Base-by-base conservation (phyloP, 2,888 invertebrate species). In the Lomographa bimaculata region DNA sequence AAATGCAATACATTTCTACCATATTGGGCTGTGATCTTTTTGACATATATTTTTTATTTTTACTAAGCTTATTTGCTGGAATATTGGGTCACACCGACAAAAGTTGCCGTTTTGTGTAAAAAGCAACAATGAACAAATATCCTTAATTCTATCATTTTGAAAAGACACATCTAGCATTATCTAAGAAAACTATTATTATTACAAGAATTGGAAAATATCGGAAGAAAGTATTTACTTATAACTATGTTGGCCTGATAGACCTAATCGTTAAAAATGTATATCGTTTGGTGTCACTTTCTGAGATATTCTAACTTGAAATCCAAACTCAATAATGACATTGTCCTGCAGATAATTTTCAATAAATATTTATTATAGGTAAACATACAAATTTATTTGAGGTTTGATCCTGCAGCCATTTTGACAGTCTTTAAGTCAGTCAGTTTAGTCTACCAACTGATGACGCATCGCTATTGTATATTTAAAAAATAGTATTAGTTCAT, bases 181-280 rank as follows among this genome's bases (percentile, higher is more conserved):
- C 62, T 67, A 65, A 40, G 11, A 41, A 42, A 45, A 27, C 16
- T 19, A 27, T 20, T 25, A 10, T 6, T 12, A 9, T 8, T 30
- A 30, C 38, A 23, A 7, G 40, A 39, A 42, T 46, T 59, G 57
- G 57, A 64, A 70, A 71, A 60, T 46, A 58, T 40, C 69, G 71
- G 68, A 69, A 69, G 68, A 64, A 25, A 27, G 7, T 14, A 17
- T 16, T 18, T 27, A n/a, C 28, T 19, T 24, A 28, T 11, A 34
- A 7, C 11, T 27, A 38, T 12, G 6, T 5, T 24, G 14, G 27
- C n/a, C 27, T 17, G 4, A 27, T 6, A 8, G 28, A 21, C 33
- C 23, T 8, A 7, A n/a, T 28, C 27, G 25, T 11, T 21, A 20
- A 16, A 4, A 6, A 12, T 17, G 25, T 39, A n/a, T 17, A 20